Evolutionary conservation across 2,888 invertebrate genomes (phyloP).

Genomic region (Aspidiotus destructor): DNA sequence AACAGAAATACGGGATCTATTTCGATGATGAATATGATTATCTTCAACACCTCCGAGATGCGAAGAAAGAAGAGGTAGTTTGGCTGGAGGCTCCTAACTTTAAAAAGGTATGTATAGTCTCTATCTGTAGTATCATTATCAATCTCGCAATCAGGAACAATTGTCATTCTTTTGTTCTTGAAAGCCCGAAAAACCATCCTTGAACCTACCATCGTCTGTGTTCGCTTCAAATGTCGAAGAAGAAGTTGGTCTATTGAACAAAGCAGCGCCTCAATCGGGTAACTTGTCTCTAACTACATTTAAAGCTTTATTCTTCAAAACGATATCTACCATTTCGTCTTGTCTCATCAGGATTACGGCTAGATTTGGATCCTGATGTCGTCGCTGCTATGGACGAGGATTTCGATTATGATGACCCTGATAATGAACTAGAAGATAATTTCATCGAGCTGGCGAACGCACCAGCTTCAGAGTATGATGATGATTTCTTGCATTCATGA

Average conservation of each 20-base stretch:
- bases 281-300: background rate
- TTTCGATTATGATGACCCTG: conserved; percentile 72
- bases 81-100: conserved; percentile 16
- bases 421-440: conserved; percentile 82
- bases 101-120: conserved; percentile 15
- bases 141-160: too few relatives aligned
- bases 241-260: conserved; percentile 70
- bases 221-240: conserved; percentile 82
- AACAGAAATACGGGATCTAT: conserved; percentile 78
- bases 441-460: conserved; percentile 72
- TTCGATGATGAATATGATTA: conserved; percentile 95
- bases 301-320: background rate
- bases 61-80: conserved; percentile 7
- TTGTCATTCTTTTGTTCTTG: background rate
- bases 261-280: conserved; percentile 53
- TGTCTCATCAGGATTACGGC: conserved; percentile 46
- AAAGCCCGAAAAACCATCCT: conserved; percentile 36
- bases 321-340: background rate
- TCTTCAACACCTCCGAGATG: conserved; percentile 64
- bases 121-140: too few relatives aligned
- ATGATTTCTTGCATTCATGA: conserved; percentile 1
- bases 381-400: conserved; percentile 89
- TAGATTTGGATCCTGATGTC: conserved; percentile 82
- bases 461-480: conserved; percentile 25
- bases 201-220: conserved; percentile 72